Conservation (phyloP, 2,888 invertebrate genomes). For the Caenorhabditis sp. region DNA sequence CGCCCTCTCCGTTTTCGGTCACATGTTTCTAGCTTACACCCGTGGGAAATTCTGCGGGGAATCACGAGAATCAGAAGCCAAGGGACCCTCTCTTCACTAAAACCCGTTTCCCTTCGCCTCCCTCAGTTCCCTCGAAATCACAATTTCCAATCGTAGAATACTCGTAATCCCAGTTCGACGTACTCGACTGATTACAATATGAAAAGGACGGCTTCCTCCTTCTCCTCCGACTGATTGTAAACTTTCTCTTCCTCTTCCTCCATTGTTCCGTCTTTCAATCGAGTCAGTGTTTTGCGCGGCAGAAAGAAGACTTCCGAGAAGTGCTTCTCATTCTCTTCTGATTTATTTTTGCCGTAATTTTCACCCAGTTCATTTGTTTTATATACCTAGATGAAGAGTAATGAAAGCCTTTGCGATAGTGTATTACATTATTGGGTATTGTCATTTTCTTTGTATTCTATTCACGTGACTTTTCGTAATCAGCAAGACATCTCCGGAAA, state of each 20-base stretch:
- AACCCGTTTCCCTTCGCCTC: slow-evolving; percentile 16
- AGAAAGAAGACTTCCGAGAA: too few species aligned
- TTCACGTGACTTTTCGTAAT: too few species aligned
- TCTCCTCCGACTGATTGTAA: slow-evolving; percentile 6
- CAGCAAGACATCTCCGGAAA: too few species aligned
- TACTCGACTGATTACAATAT: slow-evolving; percentile 42
- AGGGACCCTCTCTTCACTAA: background rate
- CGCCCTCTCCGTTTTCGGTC: background rate
- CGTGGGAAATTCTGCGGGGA: too few species aligned
- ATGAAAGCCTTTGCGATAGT: too few species aligned
- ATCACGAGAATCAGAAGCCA: too few species aligned
- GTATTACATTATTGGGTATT: too few species aligned
- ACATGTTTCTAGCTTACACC: background rate
- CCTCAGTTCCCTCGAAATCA: background rate
- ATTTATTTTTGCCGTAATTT: background rate
- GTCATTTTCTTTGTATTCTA: too few species aligned
- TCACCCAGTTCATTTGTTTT: background rate
- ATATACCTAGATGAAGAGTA: too few species aligned
- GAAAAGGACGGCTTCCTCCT: slow-evolving; percentile 2
- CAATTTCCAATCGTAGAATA: slow-evolving; percentile 2
- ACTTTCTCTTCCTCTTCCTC: background rate
- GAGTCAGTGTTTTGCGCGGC: background rate
- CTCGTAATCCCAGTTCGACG: slow-evolving; percentile 22
- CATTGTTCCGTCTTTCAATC: slow-evolving; percentile 23
- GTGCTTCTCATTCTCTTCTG: background rate